These are phyloP conservation scores for Drosophila nr. perissopoda DNA, from an alignment of 2,888 invertebrate species.

Conservation along the genomic window DNA sequence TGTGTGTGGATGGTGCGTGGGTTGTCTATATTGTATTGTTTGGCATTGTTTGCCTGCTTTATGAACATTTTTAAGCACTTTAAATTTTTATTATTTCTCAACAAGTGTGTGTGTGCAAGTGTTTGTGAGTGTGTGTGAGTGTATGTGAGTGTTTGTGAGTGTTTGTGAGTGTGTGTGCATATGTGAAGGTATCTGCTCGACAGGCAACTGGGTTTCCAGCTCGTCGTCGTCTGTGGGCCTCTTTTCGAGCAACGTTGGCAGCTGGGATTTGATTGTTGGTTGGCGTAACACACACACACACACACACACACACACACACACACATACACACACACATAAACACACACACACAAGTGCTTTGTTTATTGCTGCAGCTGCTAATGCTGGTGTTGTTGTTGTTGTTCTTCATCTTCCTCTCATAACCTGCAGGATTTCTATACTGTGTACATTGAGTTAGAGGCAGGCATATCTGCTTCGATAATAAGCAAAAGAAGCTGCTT, in stretches of 20 bases:
- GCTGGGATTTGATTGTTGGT: slow-evolving; percentile 61
- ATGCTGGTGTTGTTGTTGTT: not conserved
- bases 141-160: not conserved
- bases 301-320: slow-evolving; percentile 8
- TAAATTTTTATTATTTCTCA: slow-evolving; percentile 67
- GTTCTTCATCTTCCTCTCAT: slow-evolving; percentile 2
- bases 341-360: slow-evolving; percentile 27
- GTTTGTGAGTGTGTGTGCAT: slow-evolving; percentile 1
- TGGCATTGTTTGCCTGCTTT: slow-evolving; percentile 64
- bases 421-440: slow-evolving; percentile 37
- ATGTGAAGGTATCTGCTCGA: slow-evolving; percentile 16
- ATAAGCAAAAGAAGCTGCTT: not conserved
- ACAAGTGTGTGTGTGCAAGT: slow-evolving; percentile 43
- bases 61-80: slow-evolving; percentile 72
- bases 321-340: slow-evolving; percentile 2
- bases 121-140: not conserved
- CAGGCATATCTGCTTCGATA: not conserved
- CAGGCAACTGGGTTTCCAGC: slow-evolving; percentile 33
- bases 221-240: slow-evolving; percentile 35
- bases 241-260: slow-evolving; percentile 33
- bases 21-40: slow-evolving; percentile 20
- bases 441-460: not conserved
- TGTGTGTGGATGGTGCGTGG: slow-evolving; percentile 19
- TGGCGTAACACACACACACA: slow-evolving; percentile 19
- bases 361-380: slow-evolving; percentile 19